A percentile compares a stretch with the other conserved stretches of the same genome.
Conservation (phyloP, 2,888 invertebrate species). For the Eretmocerus hayati region DNA sequence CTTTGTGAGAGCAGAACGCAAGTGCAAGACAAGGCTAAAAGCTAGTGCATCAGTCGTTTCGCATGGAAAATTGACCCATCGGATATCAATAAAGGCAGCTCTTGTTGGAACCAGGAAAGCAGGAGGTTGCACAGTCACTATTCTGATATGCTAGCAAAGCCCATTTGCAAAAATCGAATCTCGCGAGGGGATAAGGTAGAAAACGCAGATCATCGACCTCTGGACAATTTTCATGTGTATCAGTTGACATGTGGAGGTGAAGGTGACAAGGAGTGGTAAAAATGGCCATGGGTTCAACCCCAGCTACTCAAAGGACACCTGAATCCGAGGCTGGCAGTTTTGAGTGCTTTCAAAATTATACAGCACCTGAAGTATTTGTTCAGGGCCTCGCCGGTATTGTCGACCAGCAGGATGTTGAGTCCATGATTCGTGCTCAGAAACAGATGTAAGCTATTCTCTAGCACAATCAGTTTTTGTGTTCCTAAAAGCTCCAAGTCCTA, state of each 20-base stretch:
- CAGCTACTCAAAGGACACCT: constrained; percentile 46
- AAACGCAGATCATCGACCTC: not conserved
- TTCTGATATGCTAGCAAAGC: not conserved
- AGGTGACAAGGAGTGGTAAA: not conserved
- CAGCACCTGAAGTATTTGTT: constrained; percentile 87
- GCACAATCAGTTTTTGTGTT: not conserved
- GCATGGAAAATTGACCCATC: constrained; percentile 17
- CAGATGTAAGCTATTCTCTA: constrained; percentile 64
- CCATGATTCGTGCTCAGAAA: constrained; percentile 84
- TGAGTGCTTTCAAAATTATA: constrained; percentile 84
- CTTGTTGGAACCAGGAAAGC: constrained; percentile 15
- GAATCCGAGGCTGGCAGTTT: constrained; percentile 58
- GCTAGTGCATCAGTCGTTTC: too few relatives aligned
- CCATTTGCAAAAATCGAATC: constrained; percentile 14
- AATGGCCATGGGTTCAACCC: constrained; percentile 28
- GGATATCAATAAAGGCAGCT: constrained; percentile 19
- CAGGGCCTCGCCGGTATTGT: constrained; percentile 87
- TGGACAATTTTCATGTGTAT: too few relatives aligned
- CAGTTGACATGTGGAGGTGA: too few relatives aligned
- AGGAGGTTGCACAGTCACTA: constrained; percentile 8
- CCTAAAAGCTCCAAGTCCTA: too few relatives aligned
- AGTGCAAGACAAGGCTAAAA: too few relatives aligned
- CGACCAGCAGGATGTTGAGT: constrained; percentile 83
- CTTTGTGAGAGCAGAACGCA: too few relatives aligned
- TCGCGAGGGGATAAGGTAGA: constrained; percentile 9